These are phyloP conservation scores for Gobio occitaniae DNA, from an alignment of 2,797 vertebrate genomes.

Conservation along the genomic window DNA sequence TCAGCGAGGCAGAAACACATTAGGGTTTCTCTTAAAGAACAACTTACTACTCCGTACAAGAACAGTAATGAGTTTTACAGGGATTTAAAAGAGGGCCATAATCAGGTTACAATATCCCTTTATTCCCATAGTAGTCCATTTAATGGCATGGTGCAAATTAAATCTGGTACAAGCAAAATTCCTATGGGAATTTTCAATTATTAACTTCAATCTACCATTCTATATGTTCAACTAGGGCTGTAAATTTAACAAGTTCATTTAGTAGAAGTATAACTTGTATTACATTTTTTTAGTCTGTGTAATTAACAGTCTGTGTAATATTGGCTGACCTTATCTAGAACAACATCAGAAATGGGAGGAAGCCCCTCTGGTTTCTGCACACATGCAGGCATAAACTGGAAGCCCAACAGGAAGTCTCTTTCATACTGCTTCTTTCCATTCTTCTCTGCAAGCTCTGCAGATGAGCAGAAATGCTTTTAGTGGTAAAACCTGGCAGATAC, in stretches of 20 bases:
- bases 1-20: constrained; percentile 39
- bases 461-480: neutral
- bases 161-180: neutral
- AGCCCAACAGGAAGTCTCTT: constrained; percentile 91
- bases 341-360: constrained; percentile 96
- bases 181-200: neutral
- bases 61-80: constrained; percentile 10
- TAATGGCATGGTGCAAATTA: constrained; percentile 8
- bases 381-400: constrained; percentile 96
- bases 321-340: constrained; percentile 91
- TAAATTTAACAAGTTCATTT: neutral
- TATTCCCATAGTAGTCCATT: constrained; percentile 8
- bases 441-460: constrained; percentile 83
- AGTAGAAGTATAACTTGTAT: neutral
- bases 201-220: neutral
- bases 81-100: constrained; percentile 22
- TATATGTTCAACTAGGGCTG: neutral
- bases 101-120: constrained; percentile 19
- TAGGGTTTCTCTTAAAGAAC: constrained; percentile 8
- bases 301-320: neutral
- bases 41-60: neutral
- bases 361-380: constrained; percentile 96
- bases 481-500: constrained; percentile 9
- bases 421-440: constrained; percentile 93
- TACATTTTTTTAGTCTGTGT: neutral